phyloP scores from a whole-genome alignment of 2,888 invertebrate genomes.

The Cyrtodaria siliqua region DNA sequence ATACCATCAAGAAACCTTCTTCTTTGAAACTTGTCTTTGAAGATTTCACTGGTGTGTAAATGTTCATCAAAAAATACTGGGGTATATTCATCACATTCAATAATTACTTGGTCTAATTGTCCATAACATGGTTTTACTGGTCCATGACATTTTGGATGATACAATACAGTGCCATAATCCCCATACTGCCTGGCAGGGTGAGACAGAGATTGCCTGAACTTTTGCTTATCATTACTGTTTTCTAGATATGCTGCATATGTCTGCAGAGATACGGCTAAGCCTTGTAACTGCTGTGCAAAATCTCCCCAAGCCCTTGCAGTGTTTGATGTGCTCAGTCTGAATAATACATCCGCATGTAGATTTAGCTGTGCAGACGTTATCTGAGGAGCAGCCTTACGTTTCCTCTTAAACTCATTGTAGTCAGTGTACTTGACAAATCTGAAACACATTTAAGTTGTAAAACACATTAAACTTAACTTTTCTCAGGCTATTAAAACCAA shows the following conservation, averaged over 20 bases:
- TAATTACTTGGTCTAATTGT: slow-evolving; percentile 35
- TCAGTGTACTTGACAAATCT: slow-evolving; percentile 20
- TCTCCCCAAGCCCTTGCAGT: slow-evolving; percentile 5
- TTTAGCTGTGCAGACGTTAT: slow-evolving; percentile 7
- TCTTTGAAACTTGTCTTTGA: slow-evolving; percentile 10
- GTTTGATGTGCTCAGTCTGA: slow-evolving; percentile 2
- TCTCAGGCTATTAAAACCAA: slow-evolving; percentile 1
- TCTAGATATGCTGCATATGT: slow-evolving; percentile 36
- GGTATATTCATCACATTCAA: slow-evolving; percentile 21
- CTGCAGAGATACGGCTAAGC: slow-evolving; percentile 15
- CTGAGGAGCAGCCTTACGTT: slow-evolving; percentile 23
- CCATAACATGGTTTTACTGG: slow-evolving; percentile 23
- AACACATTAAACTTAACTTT: slow-evolving; percentile 11
- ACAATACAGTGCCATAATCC: slow-evolving; percentile 1
- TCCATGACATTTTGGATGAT: slow-evolving; percentile 1
- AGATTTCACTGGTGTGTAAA: slow-evolving; percentile 21
- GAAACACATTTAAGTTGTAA: slow-evolving; percentile 11
- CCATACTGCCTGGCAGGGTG: slow-evolving; percentile 20
- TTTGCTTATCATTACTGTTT: slow-evolving; percentile 22
- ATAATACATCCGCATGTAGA: slow-evolving; percentile 6
- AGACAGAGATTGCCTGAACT: slow-evolving; percentile 21
- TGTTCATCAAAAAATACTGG: slow-evolving; percentile 34
- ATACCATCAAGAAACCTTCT: slow-evolving; percentile 20
- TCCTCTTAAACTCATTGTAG: slow-evolving; percentile 13
- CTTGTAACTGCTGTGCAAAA: slow-evolving; percentile 1